phyloP scores from a whole-genome alignment of 2,888 invertebrate species.

The Gisinianus flammeolus region DNA sequence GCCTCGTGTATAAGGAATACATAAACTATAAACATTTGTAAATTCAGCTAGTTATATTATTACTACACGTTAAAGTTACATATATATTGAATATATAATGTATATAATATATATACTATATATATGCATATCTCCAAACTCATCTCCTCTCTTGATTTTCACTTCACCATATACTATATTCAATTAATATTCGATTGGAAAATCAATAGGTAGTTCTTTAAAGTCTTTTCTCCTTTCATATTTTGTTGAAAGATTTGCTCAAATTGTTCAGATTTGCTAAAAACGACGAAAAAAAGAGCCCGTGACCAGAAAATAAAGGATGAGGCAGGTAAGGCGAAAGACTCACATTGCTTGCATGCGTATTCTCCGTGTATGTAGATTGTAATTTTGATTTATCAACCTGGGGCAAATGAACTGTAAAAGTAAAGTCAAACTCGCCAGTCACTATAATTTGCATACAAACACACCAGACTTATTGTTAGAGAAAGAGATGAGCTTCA shows the following conservation, averaged over 20 bases:
- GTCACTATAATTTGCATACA: constrained; percentile 20
- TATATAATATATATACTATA: no score
- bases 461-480: background rate
- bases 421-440: constrained; percentile 3
- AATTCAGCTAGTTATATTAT: no score
- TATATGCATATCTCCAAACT: no score
- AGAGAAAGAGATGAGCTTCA: constrained; percentile 5
- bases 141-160: no score
- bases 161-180: no score
- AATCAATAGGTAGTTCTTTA: no score
- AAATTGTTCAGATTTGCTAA: background rate
- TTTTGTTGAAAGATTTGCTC: background rate
- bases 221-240: background rate
- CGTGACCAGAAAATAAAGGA: background rate
- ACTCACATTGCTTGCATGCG: no score
- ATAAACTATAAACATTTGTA: no score
- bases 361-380: constrained; percentile 14
- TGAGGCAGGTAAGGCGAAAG: background rate
- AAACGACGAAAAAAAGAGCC: background rate
- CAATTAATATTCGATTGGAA: no score
- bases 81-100: no score
- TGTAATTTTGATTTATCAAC: constrained; percentile 18
- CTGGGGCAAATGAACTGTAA: constrained; percentile 32
- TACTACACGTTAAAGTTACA: no score
- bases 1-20: no score